Evolutionary conservation across 2,113 vertebrate species (phyloP).

Genomic region (Naja naja): DNA sequence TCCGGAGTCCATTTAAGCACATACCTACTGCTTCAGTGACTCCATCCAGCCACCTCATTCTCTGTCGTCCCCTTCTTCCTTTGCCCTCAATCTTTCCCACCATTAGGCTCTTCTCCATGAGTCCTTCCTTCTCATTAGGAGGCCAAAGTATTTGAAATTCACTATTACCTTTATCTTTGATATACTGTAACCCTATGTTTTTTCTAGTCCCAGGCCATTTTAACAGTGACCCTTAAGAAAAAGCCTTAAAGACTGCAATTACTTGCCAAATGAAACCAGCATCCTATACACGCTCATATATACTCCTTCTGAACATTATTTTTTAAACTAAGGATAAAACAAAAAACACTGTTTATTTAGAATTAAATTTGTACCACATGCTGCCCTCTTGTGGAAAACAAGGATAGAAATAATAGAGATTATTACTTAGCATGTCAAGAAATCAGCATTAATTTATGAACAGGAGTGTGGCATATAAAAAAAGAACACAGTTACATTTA

Average conservation of each 20-base stretch:
- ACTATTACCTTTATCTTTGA: too few species aligned
- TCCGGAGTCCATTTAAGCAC: too few species aligned
- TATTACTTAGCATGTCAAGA: background rate
- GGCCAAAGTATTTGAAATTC: too few species aligned
- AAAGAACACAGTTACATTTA: background rate
- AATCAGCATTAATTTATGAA: background rate
- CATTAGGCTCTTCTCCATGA: too few species aligned
- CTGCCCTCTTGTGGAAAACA: constrained; percentile 16
- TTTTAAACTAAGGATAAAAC: background rate
- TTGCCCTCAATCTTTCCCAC: too few species aligned
- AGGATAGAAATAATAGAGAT: background rate
- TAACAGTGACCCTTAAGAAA: background rate
- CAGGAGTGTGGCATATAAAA: background rate
- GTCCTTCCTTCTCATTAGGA: too few species aligned
- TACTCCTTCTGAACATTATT: background rate
- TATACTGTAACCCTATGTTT: too few species aligned
- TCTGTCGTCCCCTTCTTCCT: too few species aligned
- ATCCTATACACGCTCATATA: too few species aligned
- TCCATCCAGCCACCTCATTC: too few species aligned
- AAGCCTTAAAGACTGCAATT: background rate
- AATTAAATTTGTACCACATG: background rate
- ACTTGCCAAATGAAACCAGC: background rate
- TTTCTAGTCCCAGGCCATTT: background rate
- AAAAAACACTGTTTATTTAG: background rate
- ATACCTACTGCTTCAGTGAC: too few species aligned